Conservation (phyloP, 2,888 invertebrate species). For the Parascotia fuliginaria region DNA sequence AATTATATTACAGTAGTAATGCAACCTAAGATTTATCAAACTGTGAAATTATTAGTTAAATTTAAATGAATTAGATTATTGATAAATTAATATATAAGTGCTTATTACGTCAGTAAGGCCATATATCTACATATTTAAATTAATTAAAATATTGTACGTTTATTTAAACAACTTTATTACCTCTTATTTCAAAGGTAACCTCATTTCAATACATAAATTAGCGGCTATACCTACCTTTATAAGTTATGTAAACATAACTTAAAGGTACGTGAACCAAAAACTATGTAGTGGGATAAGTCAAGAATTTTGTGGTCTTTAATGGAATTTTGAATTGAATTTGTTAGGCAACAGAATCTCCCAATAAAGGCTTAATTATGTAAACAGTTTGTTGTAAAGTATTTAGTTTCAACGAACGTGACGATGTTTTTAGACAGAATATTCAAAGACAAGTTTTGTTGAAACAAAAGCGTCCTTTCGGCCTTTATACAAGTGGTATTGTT, state of each 20-base stretch:
- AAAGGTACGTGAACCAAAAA: constrained; percentile 14
- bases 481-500: background rate
- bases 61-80: too few relatives aligned
- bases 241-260: constrained; percentile 4
- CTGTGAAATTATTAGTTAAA: too few relatives aligned
- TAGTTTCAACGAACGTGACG: constrained; percentile 1
- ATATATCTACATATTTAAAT: too few relatives aligned
- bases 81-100: too few relatives aligned
- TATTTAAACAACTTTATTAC: too few relatives aligned
- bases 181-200: too few relatives aligned
- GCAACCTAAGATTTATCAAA: too few relatives aligned
- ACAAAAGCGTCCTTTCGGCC: background rate
- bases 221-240: background rate
- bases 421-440: constrained; percentile 5
- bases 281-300: constrained; percentile 22
- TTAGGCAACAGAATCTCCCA: constrained; percentile 22
- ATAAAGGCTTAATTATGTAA: constrained; percentile 21
- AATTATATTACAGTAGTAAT: too few relatives aligned
- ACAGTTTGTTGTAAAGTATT: constrained; percentile 8
- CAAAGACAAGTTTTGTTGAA: constrained; percentile 1
- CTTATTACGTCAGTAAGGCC: too few relatives aligned
- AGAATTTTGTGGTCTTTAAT: constrained; percentile 25
- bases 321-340: constrained; percentile 30
- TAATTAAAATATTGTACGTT: too few relatives aligned
- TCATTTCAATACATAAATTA: too few relatives aligned